Evolutionary conservation across 1,140 invertebrate species (phyloP), one percentile per base, ranked within the genome.

Genomic region (Holcopasites calliopsidis): DNA sequence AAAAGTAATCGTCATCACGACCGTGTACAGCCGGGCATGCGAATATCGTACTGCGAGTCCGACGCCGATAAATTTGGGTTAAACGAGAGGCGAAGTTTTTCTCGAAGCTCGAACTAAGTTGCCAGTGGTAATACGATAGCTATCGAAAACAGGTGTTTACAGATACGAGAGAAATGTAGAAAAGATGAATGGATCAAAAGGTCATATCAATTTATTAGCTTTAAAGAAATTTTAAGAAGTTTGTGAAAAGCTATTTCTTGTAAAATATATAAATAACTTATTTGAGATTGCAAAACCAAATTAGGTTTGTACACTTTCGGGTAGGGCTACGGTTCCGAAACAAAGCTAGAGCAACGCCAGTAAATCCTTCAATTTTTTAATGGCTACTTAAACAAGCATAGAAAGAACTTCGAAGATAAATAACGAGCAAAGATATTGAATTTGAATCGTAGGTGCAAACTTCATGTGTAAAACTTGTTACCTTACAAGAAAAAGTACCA

Each of bases 21-120:
- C n/a, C n/a, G n/a, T n/a, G n/a, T n/a, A n/a, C n/a, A 13, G 33
- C 21, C 23, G 28, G 55, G 2, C 44, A 1, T 52, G 35, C 13
- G n/a, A 47, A 47, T 65, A 65, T 60, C 60, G 47, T 16, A 35
- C 65, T 8, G 52, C n/a, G 18, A 62, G 7, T 31, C 2, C 16
- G 21, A 62, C 42, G 42, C 40, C 28, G 54, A 55, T 28, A 35
- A 55, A 55, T 55, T 55, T 55, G 54, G 54, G 54, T 55, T 55
- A 55, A 55, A 62, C 60, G 40, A 68, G 31, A 65, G 76, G 23
- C 55, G 64, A 73, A 44, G 26, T 64, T 61, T 61, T 50, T 64
- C 58, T 31, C 31, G 54, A 23, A 10, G 38, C 54, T 49, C 62
- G 61, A n/a, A 78, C 54, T 33, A 57, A 58, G 66, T 70, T 58